Base-by-base conservation (phyloP, 2,113 vertebrate species). In the Micronisus gabar region DNA sequence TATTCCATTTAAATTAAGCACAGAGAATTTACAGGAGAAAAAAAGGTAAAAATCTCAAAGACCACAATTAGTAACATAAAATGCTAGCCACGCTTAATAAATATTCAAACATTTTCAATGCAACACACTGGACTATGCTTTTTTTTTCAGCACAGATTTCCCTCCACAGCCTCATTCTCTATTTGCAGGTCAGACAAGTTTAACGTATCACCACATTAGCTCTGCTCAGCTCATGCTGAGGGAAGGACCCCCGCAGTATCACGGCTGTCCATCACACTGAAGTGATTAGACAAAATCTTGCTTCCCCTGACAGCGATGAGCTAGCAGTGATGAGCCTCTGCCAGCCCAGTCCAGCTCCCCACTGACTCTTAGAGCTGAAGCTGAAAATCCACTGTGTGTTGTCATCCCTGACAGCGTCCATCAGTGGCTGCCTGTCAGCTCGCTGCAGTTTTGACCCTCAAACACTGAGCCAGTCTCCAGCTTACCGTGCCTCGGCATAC, bases 401-500 rank as follows among this genome's bases (percentile, higher is more conserved):
- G 81, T 40, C 61, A 41, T 8, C 81, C 65, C 73, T 67, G 76
- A 20, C 81, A 88, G 76, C 21, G 4, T 61, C 86, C 3, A 0
- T 83, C 91, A 86, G 79, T 56, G 0, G 2, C 61, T 29, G 12
- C 73, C 79, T 48, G 43, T 48, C 62, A 40, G 78, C 84, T 65
- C 7, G 0, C 56, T 56, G 21, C 63, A 6, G 30, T 19, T 50
- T 62, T 90, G 81, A 93, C 70, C 52, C 68, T 85, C 67, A 26
- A 32, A 22, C 34, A 2, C 87, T 6, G 27, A 76, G 74, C 22
- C 56, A 26, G 27, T 27, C 76, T 67, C 40, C 88, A 86, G 40
- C 40, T 34, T 19, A 48, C 61, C 34, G 11, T 10, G n/a, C 38
- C 45, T 86, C 0, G 0, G 52, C 19, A 1, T 11, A 2, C 3